phyloP scores from a whole-genome alignment of 2,888 invertebrate species.

The Drosophila kambysellisi region DNA sequence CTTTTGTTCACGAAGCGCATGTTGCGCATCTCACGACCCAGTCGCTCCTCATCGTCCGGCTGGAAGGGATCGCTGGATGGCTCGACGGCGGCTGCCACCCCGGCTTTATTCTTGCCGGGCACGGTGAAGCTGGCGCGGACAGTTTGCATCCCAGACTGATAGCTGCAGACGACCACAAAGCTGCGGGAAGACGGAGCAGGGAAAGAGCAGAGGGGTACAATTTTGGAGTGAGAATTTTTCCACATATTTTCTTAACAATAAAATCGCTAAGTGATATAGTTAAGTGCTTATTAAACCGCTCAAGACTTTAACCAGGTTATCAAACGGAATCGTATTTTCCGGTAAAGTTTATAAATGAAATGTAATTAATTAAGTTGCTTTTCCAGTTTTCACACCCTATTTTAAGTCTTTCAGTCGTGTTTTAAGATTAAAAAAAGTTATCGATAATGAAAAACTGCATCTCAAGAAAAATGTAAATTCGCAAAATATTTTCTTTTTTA shows the following conservation, averaged over 20 bases:
- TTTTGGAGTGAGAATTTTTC: neutral
- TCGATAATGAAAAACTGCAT: neutral
- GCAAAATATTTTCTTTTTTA: too few species aligned
- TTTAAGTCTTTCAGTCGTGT: neutral
- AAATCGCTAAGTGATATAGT: too few species aligned
- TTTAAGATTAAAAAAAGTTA: neutral
- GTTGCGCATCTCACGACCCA: slow-evolving; percentile 81
- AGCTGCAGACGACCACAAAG: slow-evolving; percentile 92
- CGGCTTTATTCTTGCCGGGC: slow-evolving; percentile 86
- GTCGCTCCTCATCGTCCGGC: slow-evolving; percentile 77
- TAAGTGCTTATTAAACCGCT: neutral
- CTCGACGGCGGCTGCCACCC: slow-evolving; percentile 81
- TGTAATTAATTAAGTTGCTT: neutral
- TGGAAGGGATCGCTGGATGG: slow-evolving; percentile 77
- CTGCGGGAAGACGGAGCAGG: slow-evolving; percentile 81
- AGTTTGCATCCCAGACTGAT: slow-evolving; percentile 92
- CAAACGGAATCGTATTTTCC: neutral
- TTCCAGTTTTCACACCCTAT: neutral
- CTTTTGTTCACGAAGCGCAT: slow-evolving; percentile 84
- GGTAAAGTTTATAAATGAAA: neutral
- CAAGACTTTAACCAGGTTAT: too few species aligned
- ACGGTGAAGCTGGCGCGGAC: slow-evolving; percentile 92
- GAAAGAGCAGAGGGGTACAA: neutral
- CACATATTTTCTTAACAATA: neutral
- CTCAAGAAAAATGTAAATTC: neutral